These are phyloP conservation scores for Sorex araneus DNA, from an alignment of 2,113 vertebrate species.

Conservation along the genomic window DNA sequence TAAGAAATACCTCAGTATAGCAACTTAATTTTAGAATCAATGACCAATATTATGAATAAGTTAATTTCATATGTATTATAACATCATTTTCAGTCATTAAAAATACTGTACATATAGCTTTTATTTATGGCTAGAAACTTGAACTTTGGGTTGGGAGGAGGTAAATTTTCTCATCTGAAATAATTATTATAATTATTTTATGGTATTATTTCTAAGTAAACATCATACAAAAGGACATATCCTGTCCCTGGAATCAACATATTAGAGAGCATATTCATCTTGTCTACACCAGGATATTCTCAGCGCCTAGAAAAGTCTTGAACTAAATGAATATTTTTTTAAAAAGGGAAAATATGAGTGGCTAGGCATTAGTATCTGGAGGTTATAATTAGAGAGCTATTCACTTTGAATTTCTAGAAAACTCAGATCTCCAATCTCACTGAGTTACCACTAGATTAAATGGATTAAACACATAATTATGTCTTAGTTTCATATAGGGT, in stretches of 20 bases:
- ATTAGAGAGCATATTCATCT: not conserved
- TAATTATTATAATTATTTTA: conserved; percentile 25
- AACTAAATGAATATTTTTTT: conserved; percentile 10
- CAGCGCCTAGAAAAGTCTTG: not conserved
- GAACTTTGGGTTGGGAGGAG: conserved; percentile 11
- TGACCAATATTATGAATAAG: not conserved
- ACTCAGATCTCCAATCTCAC: conserved; percentile 15
- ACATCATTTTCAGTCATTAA: not conserved
- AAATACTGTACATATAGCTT: not conserved
- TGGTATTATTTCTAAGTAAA: conserved; percentile 22
- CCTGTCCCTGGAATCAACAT: not conserved
- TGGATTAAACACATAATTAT: conserved; percentile 51
- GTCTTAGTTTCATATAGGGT: conserved; percentile 67
- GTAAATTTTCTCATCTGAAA: conserved; percentile 40
- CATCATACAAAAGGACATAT: conserved; percentile 37
- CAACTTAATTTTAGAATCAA: not conserved
- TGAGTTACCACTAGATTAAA: conserved; percentile 24
- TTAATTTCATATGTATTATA: not conserved
- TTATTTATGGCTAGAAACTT: conserved; percentile 45
- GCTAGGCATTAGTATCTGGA: conserved; percentile 7
- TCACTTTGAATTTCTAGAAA: conserved; percentile 27
- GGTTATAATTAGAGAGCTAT: conserved; percentile 1
- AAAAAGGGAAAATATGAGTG: not conserved
- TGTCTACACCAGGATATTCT: not conserved
- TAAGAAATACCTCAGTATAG: not conserved